Base-by-base conservation (phyloP, 2,888 invertebrate genomes). In the Hermaeophaga mercurialis region DNA sequence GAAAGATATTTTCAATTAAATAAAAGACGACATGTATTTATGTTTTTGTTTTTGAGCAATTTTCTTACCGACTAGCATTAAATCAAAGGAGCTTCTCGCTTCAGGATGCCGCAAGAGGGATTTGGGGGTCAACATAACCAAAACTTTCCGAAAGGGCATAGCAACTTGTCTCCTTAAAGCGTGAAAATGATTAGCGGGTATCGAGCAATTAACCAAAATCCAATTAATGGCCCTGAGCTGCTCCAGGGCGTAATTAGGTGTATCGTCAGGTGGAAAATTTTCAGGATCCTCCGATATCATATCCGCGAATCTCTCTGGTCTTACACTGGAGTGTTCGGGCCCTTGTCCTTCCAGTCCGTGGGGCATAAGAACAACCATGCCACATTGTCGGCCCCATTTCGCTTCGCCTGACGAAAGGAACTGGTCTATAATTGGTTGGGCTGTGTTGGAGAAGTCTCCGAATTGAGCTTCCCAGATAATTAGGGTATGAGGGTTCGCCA, bases 401-500 rank as follows among this genome's bases (percentile, higher is more conserved):
- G 94, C 89, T 81, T 98, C 96, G 3, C 98, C 98, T 71, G 90
- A 89, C 58, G 89, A 86, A 70, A 94, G 87, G 80, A 93, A 92
- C 80, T 91, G 91, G 81, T 97, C 94, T 74, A 94, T 94, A 77
- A 98, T 93, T 79, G 94, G 94, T 79, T 99, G 99, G 5, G 97
- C 98, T 18, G 94, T 96, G 80, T 99, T 99, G 81, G 91, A 90
- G 80, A 99, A 99, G 80, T 99, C 99, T 7, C 98, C 99, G 78
- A 99, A 99, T 80, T 99, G 98, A 0, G 97, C 99, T 81, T 99
- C 98, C 98, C 98, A 99, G 61, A 91, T 85, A 0, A 97, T 96
- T 66, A 99, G 80, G 0, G 96, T 92, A 80, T 98, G 96, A 5
- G 98, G 98, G 80, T 97, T 96, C 47, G 96, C 94, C 86, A 97